Evolutionary conservation across 2,888 invertebrate genomes (phyloP).

Genomic region (Aphidoletes aphidimyza): DNA sequence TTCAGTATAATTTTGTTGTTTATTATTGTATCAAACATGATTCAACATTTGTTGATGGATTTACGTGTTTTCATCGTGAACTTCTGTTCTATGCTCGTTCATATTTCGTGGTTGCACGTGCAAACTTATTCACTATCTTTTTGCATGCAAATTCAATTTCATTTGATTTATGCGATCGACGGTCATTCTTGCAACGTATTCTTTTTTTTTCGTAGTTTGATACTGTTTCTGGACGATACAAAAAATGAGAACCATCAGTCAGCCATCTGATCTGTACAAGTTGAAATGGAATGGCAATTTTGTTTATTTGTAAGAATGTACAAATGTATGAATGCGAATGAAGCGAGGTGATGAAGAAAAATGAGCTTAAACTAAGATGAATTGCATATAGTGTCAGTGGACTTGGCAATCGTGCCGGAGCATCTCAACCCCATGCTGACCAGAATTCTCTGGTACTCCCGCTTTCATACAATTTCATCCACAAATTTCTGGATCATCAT

Average conservation of each 20-base stretch:
- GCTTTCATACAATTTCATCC: background rate
- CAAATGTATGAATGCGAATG: conserved; percentile 1
- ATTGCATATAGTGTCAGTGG: conserved; percentile 14
- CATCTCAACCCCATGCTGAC: background rate
- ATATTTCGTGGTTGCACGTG: too few relatives aligned
- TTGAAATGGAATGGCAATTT: too few relatives aligned
- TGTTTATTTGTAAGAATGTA: too few relatives aligned
- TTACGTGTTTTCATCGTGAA: conserved; percentile 17
- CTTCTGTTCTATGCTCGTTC: too few relatives aligned
- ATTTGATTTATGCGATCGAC: conserved; percentile 28
- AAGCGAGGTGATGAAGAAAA: background rate
- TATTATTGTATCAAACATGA: background rate
- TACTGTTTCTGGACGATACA: too few relatives aligned
- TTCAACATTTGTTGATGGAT: background rate
- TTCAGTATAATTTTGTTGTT: background rate
- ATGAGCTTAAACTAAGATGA: background rate
- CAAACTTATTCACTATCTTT: conserved; percentile 12
- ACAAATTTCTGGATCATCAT: background rate
- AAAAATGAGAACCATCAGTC: too few relatives aligned
- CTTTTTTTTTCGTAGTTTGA: too few relatives aligned
- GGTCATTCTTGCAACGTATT: background rate
- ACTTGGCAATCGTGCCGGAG: background rate
- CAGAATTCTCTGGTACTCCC: too few relatives aligned
- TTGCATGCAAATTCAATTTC: conserved; percentile 25
- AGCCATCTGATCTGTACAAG: too few relatives aligned